These are phyloP conservation scores for Anastrepha ludens DNA, from an alignment of 1,140 invertebrate genomes.

Conservation along the genomic window DNA sequence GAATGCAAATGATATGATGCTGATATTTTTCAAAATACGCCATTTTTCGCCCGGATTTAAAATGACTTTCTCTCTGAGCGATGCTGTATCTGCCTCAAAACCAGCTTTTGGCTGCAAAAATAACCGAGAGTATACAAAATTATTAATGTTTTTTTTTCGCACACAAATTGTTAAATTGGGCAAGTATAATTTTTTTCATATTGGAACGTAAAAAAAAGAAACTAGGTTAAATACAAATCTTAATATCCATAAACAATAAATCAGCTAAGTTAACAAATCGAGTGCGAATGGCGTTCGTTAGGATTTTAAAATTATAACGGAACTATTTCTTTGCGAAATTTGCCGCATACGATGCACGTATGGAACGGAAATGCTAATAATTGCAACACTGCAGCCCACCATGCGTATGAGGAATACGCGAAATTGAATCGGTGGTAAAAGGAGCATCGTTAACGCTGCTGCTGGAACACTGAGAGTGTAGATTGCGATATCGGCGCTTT, in stretches of 20 bases:
- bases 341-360: too few relatives aligned
- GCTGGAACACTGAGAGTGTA: background rate
- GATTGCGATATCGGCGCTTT: background rate
- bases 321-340: background rate
- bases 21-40: slow-evolving; percentile 91
- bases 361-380: background rate
- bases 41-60: slow-evolving; percentile 86
- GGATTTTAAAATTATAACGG: background rate
- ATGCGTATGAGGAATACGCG: background rate
- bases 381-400: background rate
- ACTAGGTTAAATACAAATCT: background rate
- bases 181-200: background rate
- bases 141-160: background rate
- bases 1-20: slow-evolving; percentile 89
- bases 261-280: background rate
- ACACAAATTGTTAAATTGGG: background rate
- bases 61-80: slow-evolving; percentile 82
- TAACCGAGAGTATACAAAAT: slow-evolving; percentile 37
- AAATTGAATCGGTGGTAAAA: background rate
- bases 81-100: slow-evolving; percentile 72
- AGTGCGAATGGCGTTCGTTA: background rate
- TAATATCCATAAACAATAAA: background rate
- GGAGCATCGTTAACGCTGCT: background rate
- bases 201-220: background rate
- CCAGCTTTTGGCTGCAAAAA: slow-evolving; percentile 73